Evolutionary conservation across 1,140 invertebrate genomes (phyloP).

Genomic region (Drosophila athabasca): DNA sequence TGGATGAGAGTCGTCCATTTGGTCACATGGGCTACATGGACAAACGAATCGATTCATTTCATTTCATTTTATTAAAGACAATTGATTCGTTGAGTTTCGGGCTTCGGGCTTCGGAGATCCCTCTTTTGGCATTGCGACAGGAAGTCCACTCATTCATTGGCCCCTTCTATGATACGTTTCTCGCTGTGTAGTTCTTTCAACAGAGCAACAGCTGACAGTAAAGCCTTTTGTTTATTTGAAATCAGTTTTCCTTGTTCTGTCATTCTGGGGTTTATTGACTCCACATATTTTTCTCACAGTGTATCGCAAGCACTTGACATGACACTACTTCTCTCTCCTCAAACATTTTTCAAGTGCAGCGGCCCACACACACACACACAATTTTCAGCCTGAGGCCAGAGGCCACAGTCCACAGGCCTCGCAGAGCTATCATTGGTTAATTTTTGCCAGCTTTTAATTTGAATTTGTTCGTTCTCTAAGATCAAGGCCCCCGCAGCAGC

Average conservation of each 20-base stretch:
- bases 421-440: constrained; percentile 20
- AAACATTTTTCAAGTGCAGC: constrained; percentile 65
- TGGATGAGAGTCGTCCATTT: constrained; percentile 23
- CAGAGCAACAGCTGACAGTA: neutral
- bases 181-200: constrained; percentile 4
- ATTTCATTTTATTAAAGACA: constrained; percentile 78
- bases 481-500: constrained; percentile 64
- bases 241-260: constrained; percentile 10
- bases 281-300: constrained; percentile 42
- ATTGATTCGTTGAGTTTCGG: constrained; percentile 57
- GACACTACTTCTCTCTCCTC: constrained; percentile 29
- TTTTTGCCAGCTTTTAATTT: constrained; percentile 25
- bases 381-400: constrained; percentile 25
- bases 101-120: neutral
- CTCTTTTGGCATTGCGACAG: too few species aligned
- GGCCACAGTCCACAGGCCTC: neutral
- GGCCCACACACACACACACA: constrained; percentile 58
- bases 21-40: constrained; percentile 52
- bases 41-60: constrained; percentile 79
- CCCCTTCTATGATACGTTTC: neutral
- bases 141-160: neutral
- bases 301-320: constrained; percentile 5
- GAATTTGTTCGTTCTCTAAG: constrained; percentile 36
- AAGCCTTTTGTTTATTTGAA: too few species aligned
- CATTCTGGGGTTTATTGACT: constrained; percentile 8